phyloP scores from a whole-genome alignment of 1,140 invertebrate species.

The Drosophila oshimai region DNA sequence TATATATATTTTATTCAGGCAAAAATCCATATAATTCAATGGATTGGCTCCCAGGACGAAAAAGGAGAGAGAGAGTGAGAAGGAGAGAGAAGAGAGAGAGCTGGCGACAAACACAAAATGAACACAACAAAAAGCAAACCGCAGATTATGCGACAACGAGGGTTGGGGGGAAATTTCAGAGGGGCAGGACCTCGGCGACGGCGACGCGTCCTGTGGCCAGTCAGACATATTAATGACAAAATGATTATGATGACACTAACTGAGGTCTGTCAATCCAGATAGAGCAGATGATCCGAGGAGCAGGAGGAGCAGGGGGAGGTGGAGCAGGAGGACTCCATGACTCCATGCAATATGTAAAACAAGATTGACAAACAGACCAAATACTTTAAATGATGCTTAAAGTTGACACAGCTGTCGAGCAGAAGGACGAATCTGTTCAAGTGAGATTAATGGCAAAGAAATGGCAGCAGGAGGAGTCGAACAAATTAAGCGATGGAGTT shows the following conservation, averaged over 20 bases:
- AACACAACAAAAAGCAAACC: conserved; percentile 75
- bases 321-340: not conserved
- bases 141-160: conserved; percentile 60
- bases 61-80: not conserved
- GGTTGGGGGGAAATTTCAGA: not conserved
- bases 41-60: conserved; percentile 53
- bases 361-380: conserved; percentile 44
- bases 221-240: conserved; percentile 82
- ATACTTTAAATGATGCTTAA: conserved; percentile 55
- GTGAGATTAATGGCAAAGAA: conserved; percentile 40
- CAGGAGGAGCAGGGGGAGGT: not conserved
- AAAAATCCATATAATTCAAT: conserved; percentile 81
- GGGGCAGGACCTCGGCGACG: conserved; percentile 10
- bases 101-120: conserved; percentile 54
- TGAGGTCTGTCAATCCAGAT: conserved; percentile 50
- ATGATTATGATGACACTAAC: conserved; percentile 81
- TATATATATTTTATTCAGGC: conserved; percentile 63
- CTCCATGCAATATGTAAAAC: conserved; percentile 46
- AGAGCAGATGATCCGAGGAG: not conserved
- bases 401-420: conserved; percentile 42
- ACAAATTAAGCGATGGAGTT: not conserved
- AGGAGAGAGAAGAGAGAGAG: not conserved
- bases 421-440: conserved; percentile 5
- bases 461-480: not conserved
- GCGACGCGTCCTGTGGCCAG: conserved; percentile 58